Evolutionary conservation across 2,797 vertebrate species (phyloP).

Genomic region (Alca torda): DNA sequence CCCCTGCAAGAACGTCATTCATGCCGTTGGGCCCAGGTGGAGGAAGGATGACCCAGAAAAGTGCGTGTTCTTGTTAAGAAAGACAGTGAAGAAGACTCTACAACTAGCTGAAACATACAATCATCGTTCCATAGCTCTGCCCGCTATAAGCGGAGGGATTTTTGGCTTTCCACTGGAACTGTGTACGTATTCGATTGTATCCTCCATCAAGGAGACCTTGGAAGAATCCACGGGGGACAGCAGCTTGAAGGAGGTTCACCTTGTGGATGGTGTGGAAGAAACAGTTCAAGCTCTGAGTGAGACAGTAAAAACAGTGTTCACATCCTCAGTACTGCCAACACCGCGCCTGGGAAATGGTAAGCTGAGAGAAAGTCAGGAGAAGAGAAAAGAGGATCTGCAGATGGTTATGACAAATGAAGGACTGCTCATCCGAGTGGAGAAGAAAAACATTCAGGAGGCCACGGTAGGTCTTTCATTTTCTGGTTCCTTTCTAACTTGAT

Average conservation of each 20-base stretch:
- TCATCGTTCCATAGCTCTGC: conserved; percentile 82
- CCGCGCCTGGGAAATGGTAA: accelerated
- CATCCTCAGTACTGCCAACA: accelerated
- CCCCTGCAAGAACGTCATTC: conserved; percentile 83
- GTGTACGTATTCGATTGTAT: conserved; percentile 77
- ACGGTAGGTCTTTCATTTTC: conserved; percentile 72
- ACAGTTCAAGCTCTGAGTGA: conserved; percentile 63
- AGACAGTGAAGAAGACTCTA: conserved; percentile 74
- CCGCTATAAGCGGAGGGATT: conserved; percentile 81
- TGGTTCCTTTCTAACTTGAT: not conserved
- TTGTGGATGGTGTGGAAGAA: conserved; percentile 74
- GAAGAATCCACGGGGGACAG: not conserved
- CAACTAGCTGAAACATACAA: conserved; percentile 55
- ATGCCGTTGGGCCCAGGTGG: conserved; percentile 86
- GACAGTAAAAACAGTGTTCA: conserved; percentile 25
- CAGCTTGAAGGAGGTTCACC: conserved; percentile 78
- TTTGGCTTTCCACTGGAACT: conserved; percentile 81
- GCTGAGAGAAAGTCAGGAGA: not conserved
- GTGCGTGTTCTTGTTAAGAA: conserved; percentile 39
- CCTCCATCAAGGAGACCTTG: conserved; percentile 74
- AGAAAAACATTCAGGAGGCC: conserved; percentile 79
- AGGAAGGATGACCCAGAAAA: not conserved
- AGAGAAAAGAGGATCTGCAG: not conserved
- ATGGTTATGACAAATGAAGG: conserved; percentile 71
- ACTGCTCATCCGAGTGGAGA: conserved; percentile 73